A percentile compares a stretch with the other conserved stretches of the same genome.
phyloP scores from a whole-genome alignment of 2,797 vertebrate species.

The Cyclopterus lumpus region DNA sequence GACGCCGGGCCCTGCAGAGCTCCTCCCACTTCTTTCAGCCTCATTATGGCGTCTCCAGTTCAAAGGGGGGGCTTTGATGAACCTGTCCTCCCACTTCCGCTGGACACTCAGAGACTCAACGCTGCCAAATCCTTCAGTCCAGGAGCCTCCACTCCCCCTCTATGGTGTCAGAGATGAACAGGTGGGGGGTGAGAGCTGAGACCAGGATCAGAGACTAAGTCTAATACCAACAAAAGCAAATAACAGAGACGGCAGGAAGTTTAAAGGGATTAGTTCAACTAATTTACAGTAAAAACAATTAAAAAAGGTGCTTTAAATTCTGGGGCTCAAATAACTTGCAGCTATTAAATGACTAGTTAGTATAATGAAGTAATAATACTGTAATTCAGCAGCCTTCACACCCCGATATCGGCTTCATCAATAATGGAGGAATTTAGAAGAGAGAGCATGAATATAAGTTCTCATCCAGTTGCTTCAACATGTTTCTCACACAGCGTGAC shows the following conservation, averaged over 20 bases:
- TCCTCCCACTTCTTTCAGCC: conserved; percentile 61
- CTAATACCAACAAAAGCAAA: not conserved
- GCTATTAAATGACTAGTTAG: not conserved
- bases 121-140: conserved; percentile 52
- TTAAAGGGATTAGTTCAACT: not conserved
- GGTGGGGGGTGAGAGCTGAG: conserved; percentile 11
- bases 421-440: too few species aligned
- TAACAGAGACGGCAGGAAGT: not conserved
- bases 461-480: too few species aligned
- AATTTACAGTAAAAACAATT: not conserved
- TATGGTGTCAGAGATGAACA: conserved; percentile 21
- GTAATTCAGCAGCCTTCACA: not conserved
- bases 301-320: not conserved
- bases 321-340: too few species aligned
- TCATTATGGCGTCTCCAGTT: conserved; percentile 62
- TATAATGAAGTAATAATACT: not conserved
- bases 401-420: too few species aligned
- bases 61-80: conserved; percentile 63
- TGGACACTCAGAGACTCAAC: conserved; percentile 46
- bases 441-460: too few species aligned
- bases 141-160: conserved; percentile 10
- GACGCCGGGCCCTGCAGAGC: conserved; percentile 35
- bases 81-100: conserved; percentile 71
- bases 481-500: too few species aligned
- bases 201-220: not conserved